Evolutionary conservation across 2,113 vertebrate species (phyloP).

Genomic region (Maccullochella peelii): DNA sequence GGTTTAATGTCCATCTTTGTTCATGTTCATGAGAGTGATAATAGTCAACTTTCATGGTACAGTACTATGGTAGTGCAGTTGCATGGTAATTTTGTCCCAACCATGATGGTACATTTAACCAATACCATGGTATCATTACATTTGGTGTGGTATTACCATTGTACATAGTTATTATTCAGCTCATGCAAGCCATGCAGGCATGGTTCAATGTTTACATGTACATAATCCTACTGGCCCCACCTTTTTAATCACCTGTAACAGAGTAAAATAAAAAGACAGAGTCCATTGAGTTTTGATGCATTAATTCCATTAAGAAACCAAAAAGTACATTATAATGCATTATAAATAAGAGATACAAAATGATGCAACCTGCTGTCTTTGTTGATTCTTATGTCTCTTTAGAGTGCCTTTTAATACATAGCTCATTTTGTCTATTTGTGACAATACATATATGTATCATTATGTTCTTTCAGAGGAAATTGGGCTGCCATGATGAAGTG

Average conservation of each 20-base stretch:
- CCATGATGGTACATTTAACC: background rate
- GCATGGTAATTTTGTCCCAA: background rate
- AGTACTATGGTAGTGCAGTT: background rate
- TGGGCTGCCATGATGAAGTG: background rate
- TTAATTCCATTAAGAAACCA: background rate
- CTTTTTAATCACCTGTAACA: background rate
- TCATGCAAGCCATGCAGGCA: too few relatives aligned
- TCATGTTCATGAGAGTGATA: too few relatives aligned
- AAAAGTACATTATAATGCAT: too few relatives aligned
- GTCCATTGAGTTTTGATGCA: background rate
- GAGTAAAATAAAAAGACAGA: background rate
- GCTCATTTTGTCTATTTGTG: background rate
- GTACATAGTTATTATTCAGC: background rate
- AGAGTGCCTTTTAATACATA: background rate
- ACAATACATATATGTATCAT: background rate
- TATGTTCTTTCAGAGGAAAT: background rate
- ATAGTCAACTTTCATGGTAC: background rate
- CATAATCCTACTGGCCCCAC: background rate
- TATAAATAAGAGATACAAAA: too few relatives aligned
- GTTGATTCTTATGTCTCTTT: background rate
- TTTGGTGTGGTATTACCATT: background rate
- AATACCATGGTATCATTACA: background rate
- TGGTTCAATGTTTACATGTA: background rate
- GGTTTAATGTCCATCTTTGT: background rate
- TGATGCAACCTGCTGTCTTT: background rate